phyloP scores from a whole-genome alignment of 2,888 invertebrate species.

The Elmis aenea region DNA sequence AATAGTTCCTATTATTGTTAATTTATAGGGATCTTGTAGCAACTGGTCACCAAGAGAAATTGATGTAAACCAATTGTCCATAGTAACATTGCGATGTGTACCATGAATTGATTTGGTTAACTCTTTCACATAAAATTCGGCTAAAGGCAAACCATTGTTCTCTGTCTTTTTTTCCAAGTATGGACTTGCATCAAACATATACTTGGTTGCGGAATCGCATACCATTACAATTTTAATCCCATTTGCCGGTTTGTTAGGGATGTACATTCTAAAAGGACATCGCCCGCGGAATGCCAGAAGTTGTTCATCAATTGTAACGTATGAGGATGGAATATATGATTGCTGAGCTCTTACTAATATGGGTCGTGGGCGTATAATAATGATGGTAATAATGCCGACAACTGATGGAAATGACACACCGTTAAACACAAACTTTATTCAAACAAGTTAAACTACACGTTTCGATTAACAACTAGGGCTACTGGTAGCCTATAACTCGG shows the following conservation, averaged over 20 bases:
- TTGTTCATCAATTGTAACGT: slow-evolving; percentile 31
- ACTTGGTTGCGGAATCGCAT: slow-evolving; percentile 29
- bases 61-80: slow-evolving; percentile 7
- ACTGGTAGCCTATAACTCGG: too few species aligned
- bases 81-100: slow-evolving; percentile 1
- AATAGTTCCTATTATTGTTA: slow-evolving; percentile 34
- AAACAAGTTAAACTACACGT: too few species aligned
- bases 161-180: slow-evolving; percentile 32
- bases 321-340: slow-evolving; percentile 22
- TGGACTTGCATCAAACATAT: slow-evolving; percentile 31
- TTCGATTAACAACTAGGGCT: too few species aligned
- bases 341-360: too few species aligned
- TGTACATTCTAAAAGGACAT: slow-evolving; percentile 32
- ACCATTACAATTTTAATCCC: slow-evolving; percentile 35
- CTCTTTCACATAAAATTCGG: slow-evolving; percentile 27
- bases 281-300: slow-evolving; percentile 27
- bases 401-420: too few species aligned
- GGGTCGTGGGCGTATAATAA: too few species aligned
- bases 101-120: slow-evolving; percentile 12
- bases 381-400: too few species aligned
- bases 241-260: slow-evolving; percentile 33
- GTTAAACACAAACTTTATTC: too few species aligned
- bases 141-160: slow-evolving; percentile 27
- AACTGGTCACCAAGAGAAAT: slow-evolving; percentile 30
- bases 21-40: slow-evolving; percentile 31